Evolutionary conservation across 2,797 vertebrate species (phyloP).

Genomic region (Neosilurus hyrtlii): DNA sequence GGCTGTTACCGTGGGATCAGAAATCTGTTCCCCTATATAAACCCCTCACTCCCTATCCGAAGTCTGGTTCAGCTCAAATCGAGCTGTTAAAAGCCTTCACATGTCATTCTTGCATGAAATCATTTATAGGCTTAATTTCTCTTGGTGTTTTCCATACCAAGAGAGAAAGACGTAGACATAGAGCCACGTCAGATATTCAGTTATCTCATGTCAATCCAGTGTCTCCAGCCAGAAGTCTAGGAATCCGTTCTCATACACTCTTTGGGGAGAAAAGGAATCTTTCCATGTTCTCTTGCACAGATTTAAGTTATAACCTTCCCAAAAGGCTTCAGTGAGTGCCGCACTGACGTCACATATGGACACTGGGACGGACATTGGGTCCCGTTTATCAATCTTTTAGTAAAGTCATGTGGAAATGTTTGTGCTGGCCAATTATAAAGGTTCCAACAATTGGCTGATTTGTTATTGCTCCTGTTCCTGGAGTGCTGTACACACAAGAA

Average conservation of each 20-base stretch:
- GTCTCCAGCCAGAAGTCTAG: neutral
- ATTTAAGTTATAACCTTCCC: neutral
- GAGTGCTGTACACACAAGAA: neutral
- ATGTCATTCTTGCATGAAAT: conserved; percentile 1
- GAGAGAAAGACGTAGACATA: neutral
- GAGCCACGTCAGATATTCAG: neutral
- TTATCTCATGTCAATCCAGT: neutral
- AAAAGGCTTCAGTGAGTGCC: neutral
- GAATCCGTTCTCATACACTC: neutral
- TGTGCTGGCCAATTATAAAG: neutral
- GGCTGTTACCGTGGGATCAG: neutral
- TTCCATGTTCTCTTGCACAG: neutral
- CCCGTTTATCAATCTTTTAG: neutral
- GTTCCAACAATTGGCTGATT: neutral
- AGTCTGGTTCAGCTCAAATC: neutral
- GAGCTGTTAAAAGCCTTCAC: neutral
- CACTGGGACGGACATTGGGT: neutral
- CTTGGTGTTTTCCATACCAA: neutral
- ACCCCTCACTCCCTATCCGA: neutral
- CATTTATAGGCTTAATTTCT: neutral
- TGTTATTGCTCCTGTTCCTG: neutral
- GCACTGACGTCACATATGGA: neutral
- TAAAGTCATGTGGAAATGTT: neutral
- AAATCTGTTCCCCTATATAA: neutral
- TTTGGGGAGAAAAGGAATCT: neutral